Conservation (phyloP, 2,113 vertebrate genomes). For the Rhea pennata region DNA sequence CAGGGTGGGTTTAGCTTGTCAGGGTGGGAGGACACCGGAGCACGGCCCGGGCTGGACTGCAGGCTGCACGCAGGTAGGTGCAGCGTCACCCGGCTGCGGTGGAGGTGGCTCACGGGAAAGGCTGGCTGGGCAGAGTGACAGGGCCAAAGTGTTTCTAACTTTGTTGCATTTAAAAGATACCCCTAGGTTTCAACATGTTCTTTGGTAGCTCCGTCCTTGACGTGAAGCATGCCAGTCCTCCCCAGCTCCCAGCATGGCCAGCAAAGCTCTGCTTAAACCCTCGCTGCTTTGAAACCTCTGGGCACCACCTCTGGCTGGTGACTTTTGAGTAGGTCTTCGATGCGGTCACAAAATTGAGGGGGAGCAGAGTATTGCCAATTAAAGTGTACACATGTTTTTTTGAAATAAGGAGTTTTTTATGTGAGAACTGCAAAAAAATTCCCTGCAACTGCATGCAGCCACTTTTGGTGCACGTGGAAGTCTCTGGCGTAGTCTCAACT, state of each 20-base stretch:
- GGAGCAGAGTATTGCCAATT: not conserved
- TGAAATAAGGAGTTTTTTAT: not conserved
- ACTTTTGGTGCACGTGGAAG: not conserved
- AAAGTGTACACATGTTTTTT: rapidly evolving
- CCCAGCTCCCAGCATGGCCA: not conserved
- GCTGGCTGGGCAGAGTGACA: not conserved
- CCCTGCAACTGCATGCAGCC: not conserved
- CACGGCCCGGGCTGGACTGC: rapidly evolving
- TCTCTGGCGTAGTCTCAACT: not conserved
- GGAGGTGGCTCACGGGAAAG: not conserved
- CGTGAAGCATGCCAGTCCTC: rapidly evolving
- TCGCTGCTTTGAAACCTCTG: not conserved
- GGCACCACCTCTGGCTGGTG: not conserved
- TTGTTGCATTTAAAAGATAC: not conserved
- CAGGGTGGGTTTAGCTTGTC: not conserved
- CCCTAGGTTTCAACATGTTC: rapidly evolving
- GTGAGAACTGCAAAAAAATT: not conserved
- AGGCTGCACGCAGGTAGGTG: rapidly evolving
- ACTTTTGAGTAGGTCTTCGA: not conserved
- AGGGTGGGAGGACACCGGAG: not conserved
- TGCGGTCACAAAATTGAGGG: not conserved
- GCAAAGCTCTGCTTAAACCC: not conserved
- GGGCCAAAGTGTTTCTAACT: not conserved
- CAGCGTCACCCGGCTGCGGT: not conserved
- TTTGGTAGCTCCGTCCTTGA: not conserved